phyloP scores from a whole-genome alignment of 1,140 invertebrate species.

The Ceratitis capitata region DNA sequence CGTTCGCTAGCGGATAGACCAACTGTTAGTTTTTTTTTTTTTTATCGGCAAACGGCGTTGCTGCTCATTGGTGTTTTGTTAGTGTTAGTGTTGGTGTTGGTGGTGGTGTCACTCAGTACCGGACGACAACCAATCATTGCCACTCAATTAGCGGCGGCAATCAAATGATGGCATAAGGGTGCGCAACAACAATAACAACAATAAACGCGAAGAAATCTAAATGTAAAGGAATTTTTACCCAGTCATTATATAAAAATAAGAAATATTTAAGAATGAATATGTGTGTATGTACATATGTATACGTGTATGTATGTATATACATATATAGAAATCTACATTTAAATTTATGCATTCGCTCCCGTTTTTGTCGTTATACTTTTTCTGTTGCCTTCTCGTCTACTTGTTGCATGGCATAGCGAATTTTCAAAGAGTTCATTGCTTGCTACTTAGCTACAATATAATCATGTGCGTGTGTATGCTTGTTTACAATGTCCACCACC shows the following conservation, averaged over 20 bases:
- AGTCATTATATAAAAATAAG: not conserved
- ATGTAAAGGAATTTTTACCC: no score
- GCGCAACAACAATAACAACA: not conserved
- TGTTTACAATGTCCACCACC: slow-evolving; percentile 19
- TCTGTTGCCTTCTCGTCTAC: not conserved
- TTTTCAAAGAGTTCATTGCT: not conserved
- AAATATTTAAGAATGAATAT: not conserved
- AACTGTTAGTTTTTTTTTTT: no score
- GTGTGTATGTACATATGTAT: not conserved
- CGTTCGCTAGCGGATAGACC: no score
- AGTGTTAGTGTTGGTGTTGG: no score
- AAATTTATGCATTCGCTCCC: not conserved
- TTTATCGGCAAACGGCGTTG: not conserved
- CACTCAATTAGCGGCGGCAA: slow-evolving; percentile 22
- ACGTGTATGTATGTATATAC: not conserved
- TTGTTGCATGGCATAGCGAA: not conserved
- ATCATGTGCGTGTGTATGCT: no score
- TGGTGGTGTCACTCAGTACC: not conserved
- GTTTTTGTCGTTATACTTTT: not conserved
- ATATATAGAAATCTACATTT: no score
- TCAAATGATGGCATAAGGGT: slow-evolving; percentile 3
- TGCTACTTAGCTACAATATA: no score
- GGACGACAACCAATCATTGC: slow-evolving; percentile 12
- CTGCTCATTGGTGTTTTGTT: no score
- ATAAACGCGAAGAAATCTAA: no score